Percentiles rank a stretch among this genome's conserved stretches.
Evolutionary conservation across 2,797 vertebrate genomes (phyloP).

Genomic region (Falco rusticolus): DNA sequence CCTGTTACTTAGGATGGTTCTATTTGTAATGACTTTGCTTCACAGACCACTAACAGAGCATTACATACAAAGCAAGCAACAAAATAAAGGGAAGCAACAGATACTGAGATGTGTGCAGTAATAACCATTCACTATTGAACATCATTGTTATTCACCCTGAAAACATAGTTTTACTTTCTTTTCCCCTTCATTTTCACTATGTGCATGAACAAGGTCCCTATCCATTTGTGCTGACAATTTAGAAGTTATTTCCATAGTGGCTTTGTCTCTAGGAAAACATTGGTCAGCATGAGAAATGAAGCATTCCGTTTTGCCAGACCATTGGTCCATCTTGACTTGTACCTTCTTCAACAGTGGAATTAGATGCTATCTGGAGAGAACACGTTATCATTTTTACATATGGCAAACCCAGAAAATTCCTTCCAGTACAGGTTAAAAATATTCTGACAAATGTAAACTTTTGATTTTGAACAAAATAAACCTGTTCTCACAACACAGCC

Average conservation of each 20-base stretch:
- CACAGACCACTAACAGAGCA: background rate
- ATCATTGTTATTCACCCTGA: background rate
- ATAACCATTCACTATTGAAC: background rate
- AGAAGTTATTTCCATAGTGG: background rate
- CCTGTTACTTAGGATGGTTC: background rate
- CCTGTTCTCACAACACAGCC: background rate
- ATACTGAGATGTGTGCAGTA: accelerated
- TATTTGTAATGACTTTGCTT: background rate
- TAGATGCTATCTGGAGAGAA: background rate
- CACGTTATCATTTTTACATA: accelerated
- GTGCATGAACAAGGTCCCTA: background rate
- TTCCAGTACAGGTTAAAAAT: background rate
- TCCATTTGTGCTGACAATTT: background rate
- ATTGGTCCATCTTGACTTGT: background rate
- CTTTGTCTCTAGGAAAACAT: background rate
- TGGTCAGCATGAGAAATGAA: background rate
- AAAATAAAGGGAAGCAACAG: background rate
- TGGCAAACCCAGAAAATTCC: background rate
- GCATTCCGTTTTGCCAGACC: background rate
- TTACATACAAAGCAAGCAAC: background rate
- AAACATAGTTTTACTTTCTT: background rate
- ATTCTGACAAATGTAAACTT: background rate
- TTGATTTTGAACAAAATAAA: background rate
- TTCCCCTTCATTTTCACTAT: background rate
- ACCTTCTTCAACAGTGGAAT: background rate